Conservation (phyloP, 2,113 vertebrate genomes). For the Panurus biarmicus region DNA sequence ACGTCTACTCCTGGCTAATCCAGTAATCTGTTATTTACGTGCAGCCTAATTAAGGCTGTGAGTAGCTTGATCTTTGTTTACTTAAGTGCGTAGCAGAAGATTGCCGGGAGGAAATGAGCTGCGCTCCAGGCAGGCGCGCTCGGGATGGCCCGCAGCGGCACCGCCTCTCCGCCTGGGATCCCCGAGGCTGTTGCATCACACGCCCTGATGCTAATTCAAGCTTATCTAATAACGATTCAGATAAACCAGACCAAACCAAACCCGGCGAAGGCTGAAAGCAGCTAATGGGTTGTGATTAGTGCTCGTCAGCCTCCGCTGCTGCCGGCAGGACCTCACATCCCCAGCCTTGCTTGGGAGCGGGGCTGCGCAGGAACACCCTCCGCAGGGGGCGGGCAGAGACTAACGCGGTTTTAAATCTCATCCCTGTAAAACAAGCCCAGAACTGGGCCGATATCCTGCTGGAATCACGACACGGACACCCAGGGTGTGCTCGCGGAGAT, state of each 20-base stretch:
- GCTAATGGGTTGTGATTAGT: conserved; percentile 52
- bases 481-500: neutral
- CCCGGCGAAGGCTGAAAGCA: conserved; percentile 55
- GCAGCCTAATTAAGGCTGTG: conserved; percentile 70
- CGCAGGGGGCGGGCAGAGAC: neutral
- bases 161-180: neutral
- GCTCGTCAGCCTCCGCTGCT: conserved; percentile 24
- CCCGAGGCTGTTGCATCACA: neutral
- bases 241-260: conserved; percentile 52
- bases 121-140: neutral
- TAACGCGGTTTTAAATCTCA: rapidly evolving
- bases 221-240: conserved; percentile 55
- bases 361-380: neutral
- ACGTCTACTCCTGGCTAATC: conserved; percentile 35
- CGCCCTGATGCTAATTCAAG: neutral
- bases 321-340: conserved; percentile 3
- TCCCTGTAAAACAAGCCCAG: rapidly evolving
- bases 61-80: conserved; percentile 73
- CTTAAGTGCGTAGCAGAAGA: conserved; percentile 54
- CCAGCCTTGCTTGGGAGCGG: neutral
- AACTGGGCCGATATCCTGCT: neutral
- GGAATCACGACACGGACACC: rapidly evolving
- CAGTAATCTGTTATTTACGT: conserved; percentile 67
- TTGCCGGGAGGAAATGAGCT: conserved; percentile 58
- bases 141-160: neutral